Evolutionary conservation across 1,140 invertebrate species (phyloP).

Genomic region (Chlorops oryzae): DNA sequence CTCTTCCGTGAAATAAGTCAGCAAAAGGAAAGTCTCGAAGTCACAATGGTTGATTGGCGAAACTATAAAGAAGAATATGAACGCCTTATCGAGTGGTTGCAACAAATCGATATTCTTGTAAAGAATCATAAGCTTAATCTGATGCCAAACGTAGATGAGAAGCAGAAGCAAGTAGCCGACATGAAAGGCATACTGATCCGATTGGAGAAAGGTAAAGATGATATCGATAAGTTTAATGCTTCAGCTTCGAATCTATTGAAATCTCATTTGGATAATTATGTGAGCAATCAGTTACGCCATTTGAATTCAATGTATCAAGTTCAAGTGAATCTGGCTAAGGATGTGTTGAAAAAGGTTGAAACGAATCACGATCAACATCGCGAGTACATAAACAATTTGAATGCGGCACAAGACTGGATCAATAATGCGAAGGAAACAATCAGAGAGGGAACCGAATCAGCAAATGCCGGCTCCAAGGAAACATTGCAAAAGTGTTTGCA

Average conservation of each 20-base stretch:
- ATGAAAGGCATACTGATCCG: slow-evolving; percentile 71
- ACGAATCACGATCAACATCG: slow-evolving; percentile 83
- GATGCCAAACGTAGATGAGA: slow-evolving; percentile 74
- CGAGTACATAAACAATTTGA: slow-evolving; percentile 72
- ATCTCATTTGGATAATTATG: slow-evolving; percentile 83
- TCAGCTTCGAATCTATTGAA: slow-evolving; percentile 67
- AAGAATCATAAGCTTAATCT: slow-evolving; percentile 85
- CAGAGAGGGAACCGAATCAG: slow-evolving; percentile 69
- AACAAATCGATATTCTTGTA: slow-evolving; percentile 85
- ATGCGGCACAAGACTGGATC: slow-evolving; percentile 81
- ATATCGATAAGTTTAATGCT: slow-evolving; percentile 78
- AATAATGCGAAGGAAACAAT: slow-evolving; percentile 79
- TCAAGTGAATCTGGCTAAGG: slow-evolving; percentile 83
- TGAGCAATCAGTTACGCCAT: slow-evolving; percentile 84
- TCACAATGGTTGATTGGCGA: slow-evolving; percentile 74
- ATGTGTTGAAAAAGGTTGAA: slow-evolving; percentile 88
- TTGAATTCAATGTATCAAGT: slow-evolving; percentile 89
- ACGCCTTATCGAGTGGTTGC: slow-evolving; percentile 84
- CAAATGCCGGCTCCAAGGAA: slow-evolving; percentile 75
- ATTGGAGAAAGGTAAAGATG: slow-evolving; percentile 71
- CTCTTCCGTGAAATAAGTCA: slow-evolving; percentile 80
- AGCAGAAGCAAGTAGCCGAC: slow-evolving; percentile 75
- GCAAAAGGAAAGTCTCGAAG: slow-evolving; percentile 77
- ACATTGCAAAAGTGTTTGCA: slow-evolving; percentile 74
- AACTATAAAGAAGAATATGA: slow-evolving; percentile 92